Conservation (phyloP, 2,888 invertebrate genomes). For the Myathropa florea region DNA sequence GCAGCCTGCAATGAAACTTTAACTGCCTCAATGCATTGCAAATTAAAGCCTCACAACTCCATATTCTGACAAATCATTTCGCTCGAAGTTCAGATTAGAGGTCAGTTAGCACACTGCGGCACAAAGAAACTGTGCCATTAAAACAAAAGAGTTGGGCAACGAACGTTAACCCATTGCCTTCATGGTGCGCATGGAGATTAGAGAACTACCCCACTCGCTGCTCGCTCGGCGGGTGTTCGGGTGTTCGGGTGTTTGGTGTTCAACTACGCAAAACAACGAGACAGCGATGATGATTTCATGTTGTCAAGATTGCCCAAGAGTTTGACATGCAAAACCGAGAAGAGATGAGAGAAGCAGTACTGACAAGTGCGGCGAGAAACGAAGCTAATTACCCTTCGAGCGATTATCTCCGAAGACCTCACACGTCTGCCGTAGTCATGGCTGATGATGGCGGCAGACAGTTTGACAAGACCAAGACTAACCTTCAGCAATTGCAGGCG, state of each 20-base stretch:
- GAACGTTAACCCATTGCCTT: slow-evolving; percentile 17
- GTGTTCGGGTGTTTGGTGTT: too few relatives aligned
- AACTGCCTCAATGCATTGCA: not conserved
- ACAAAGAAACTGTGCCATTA: not conserved
- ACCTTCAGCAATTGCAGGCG: slow-evolving; percentile 22
- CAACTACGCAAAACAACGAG: too few relatives aligned
- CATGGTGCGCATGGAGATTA: not conserved
- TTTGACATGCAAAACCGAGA: slow-evolving; percentile 3
- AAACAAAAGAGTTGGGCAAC: slow-evolving; percentile 51
- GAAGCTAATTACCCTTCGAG: slow-evolving; percentile 52
- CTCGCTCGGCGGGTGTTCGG: not conserved
- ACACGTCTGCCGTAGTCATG: not conserved
- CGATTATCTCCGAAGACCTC: not conserved
- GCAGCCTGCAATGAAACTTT: not conserved
- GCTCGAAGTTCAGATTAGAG: slow-evolving; percentile 5
- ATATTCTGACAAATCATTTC: slow-evolving; percentile 23
- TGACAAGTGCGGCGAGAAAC: slow-evolving; percentile 8
- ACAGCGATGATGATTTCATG: slow-evolving; percentile 9
- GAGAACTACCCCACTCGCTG: not conserved
- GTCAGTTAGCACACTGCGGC: slow-evolving; percentile 7
- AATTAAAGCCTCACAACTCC: not conserved
- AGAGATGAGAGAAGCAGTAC: slow-evolving; percentile 7
- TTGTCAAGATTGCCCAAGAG: slow-evolving; percentile 17
- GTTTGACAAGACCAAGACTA: slow-evolving; percentile 7
- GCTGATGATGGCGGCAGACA: not conserved